These are phyloP conservation scores for Sturmia bella DNA, from an alignment of 2,888 invertebrate genomes.

Conservation along the genomic window DNA sequence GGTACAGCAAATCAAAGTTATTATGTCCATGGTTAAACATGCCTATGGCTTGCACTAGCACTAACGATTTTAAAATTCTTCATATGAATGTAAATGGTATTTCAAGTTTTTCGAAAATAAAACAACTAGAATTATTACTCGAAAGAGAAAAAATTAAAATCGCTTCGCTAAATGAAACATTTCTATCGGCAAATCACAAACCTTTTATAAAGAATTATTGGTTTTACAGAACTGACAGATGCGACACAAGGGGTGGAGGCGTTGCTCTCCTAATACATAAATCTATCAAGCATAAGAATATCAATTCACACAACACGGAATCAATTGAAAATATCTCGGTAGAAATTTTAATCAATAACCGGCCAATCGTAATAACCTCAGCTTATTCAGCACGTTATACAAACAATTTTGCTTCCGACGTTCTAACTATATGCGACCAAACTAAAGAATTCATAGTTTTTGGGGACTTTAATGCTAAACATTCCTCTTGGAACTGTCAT, in stretches of 20 bases:
- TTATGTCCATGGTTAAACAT: slow-evolving; percentile 34
- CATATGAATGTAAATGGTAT: slow-evolving; percentile 21
- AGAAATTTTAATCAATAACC: slow-evolving; percentile 23
- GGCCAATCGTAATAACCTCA: slow-evolving; percentile 7
- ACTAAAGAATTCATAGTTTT: slow-evolving; percentile 18
- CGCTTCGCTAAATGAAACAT: background rate
- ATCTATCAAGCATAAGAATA: slow-evolving; percentile 1
- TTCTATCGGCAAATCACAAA: too few relatives aligned
- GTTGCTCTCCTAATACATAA: slow-evolving; percentile 19
- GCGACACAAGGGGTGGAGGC: background rate
- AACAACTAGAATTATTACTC: slow-evolving; percentile 7
- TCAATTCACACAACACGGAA: background rate
- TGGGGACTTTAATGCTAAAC: slow-evolving; percentile 23
- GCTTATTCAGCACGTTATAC: slow-evolving; percentile 5
- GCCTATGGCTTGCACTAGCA: slow-evolving; percentile 13
- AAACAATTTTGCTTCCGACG: slow-evolving; percentile 5
- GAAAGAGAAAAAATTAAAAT: slow-evolving; percentile 7
- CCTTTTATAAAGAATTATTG: too few relatives aligned
- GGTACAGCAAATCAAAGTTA: slow-evolving; percentile 32
- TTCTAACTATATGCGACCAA: background rate
- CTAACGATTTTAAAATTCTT: slow-evolving; percentile 16
- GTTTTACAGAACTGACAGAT: slow-evolving; percentile 12
- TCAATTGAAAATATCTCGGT: slow-evolving; percentile 40
- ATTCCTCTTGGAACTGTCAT: slow-evolving; percentile 18
- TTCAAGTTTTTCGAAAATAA: slow-evolving; percentile 1